Evolutionary conservation across 2,888 invertebrate genomes (phyloP), one percentile per base, ranked within the genome.

Genomic region (Zygothrica quintamaculata): DNA sequence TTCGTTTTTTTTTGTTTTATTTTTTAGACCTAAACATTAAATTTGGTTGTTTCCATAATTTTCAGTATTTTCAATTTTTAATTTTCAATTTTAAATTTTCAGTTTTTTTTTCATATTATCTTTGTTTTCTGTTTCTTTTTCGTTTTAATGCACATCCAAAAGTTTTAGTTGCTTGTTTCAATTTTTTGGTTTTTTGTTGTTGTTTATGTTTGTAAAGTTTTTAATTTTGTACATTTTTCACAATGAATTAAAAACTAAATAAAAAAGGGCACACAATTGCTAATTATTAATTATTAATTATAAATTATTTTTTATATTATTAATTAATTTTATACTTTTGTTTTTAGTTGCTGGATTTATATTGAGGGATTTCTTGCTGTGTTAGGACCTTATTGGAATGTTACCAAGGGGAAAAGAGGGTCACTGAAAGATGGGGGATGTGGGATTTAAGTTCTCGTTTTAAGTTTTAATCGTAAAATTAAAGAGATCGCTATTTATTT

Each of bases 261-360:
- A 70, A 68, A 79, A 74, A 72, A 77, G 88, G 81, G 89, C 89
- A 88, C 88, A 89, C 89, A 82, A 85, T 62, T 80, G 61, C 62
- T 72, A 68, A 57, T 62, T 44, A 52, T 50, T 68, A 64, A 61
- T 62, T 57, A 61, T 22, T 36, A 34, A 57, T 53, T 51, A 40
- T 40, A 3, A 22, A 22, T 22, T 2, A 62, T 65, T 44, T 4
- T 51, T 46, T 33, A 31, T 40, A 33, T 22, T 68, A 36, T 47
- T 33, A 64, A 11, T 68, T 40, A 55, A 37, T 72, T 15, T 46
- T 61, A 47, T 61, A 8, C 29, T 44, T 65, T 64, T 46, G 26
- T 7, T 26, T 43, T 48, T 55, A 26, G 31, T 44, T 42, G 33
- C 12, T 8, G 29, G n/a, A 9, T 13, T 36, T 36, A 15, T 13